Evolutionary conservation across 2,797 vertebrate genomes (phyloP), one percentile per base, ranked within the genome.

Genomic region (Podarcis siculus): DNA sequence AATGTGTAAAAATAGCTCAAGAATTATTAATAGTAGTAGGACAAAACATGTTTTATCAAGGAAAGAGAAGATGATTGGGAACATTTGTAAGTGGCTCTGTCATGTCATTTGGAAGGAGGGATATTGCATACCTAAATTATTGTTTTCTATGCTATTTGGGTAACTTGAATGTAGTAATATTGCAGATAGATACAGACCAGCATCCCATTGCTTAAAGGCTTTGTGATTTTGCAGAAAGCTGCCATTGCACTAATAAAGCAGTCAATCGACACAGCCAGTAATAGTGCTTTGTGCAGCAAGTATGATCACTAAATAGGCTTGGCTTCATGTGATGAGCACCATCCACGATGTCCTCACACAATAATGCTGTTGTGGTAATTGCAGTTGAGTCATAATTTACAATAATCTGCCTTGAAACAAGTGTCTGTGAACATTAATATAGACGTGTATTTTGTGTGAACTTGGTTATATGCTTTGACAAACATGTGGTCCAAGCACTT

Each of bases 1-100:
- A 98, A 96, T 3, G 2, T 27, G 1, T 61, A 27, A 91, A 79
- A 7, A 39, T 3, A 42, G 61, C 23, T 19, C 35, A 13, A 79
- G 3, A 27, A 32, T 79, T 30, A 15, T n/a, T 42, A 82, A 67
- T 13, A 19, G 27, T 8, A 67, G 39, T 42, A 39, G 80, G 9
- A 1, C 1, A 69, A 17, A 55, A n/a, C 10, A 12, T 72, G 8
- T 49, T 17, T n/a, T 58, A 35, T 37, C 23, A 42, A 77, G 64
- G 49, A 25, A 88, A 87, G 89, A 67, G 72, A 12, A 23, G 21
- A 66, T 42, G 83, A 30, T 21, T 17, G 55, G 30, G 23, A 9
- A 39, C 5, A 8, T 32, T 79, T 71, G 5, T 55, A 64, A 82
- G 58, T 13, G 49, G 5, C 9, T 87, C n/a, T 76, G 19, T n/a